Evolutionary conservation across 2,797 vertebrate genomes (phyloP).

Genomic region (Otolemur crassicaudatus): DNA sequence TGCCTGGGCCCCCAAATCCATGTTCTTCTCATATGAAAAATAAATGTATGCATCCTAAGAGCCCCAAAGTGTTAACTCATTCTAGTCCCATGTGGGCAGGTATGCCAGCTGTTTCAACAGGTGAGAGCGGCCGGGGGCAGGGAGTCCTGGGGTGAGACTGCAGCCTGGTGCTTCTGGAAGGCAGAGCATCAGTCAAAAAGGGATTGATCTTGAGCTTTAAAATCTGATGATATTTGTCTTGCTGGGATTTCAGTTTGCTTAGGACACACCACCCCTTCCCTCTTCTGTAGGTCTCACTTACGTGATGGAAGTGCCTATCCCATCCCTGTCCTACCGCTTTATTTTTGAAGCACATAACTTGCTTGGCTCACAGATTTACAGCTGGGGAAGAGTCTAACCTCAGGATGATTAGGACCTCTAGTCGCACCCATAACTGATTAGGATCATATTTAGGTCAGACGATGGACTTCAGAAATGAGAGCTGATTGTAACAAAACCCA

Average conservation of each 20-base stretch:
- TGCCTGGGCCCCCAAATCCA: neutral
- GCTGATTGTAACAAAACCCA: neutral
- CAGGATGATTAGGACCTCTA: neutral
- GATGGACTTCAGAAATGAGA: neutral
- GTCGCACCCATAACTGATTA: neutral
- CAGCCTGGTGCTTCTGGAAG: neutral
- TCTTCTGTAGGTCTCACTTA: neutral
- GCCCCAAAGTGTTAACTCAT: neutral
- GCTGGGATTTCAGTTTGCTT: neutral
- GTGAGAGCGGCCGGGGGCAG: too few relatives aligned
- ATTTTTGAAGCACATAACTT: neutral
- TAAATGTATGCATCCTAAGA: neutral
- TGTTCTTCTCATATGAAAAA: neutral
- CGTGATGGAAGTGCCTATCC: neutral
- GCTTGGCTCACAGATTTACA: neutral
- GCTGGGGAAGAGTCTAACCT: neutral
- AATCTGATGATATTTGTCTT: neutral
- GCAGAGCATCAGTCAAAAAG: too few relatives aligned
- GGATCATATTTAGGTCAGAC: neutral
- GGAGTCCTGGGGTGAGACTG: neutral
- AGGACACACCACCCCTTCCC: accelerated
- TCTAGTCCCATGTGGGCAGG: neutral
- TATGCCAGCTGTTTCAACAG: neutral
- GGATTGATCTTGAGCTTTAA: neutral
- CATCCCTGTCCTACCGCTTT: neutral